Evolutionary conservation across 2,113 vertebrate species (phyloP).

Genomic region (Perca schrenkii): DNA sequence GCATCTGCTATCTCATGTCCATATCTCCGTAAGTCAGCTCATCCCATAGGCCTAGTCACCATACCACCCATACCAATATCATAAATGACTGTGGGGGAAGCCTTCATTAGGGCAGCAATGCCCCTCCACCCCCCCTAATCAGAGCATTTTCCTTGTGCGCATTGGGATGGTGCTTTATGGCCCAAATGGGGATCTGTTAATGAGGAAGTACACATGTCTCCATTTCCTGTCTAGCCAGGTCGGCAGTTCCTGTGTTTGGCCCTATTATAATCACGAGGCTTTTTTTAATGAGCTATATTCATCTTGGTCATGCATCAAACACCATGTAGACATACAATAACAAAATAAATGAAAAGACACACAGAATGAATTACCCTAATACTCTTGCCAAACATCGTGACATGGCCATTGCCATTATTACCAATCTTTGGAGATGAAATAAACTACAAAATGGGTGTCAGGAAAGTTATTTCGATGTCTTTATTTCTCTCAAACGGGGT

Average conservation of each 20-base stretch:
- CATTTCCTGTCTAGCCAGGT: slow-evolving; percentile 85
- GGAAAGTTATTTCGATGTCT: slow-evolving; percentile 28
- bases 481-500: not conserved
- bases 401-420: slow-evolving; percentile 17
- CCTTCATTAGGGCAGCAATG: slow-evolving; percentile 83
- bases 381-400: slow-evolving; percentile 2
- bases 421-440: slow-evolving; percentile 21
- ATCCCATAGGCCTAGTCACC: slow-evolving; percentile 83
- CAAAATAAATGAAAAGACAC: slow-evolving; percentile 38
- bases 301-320: slow-evolving; percentile 72
- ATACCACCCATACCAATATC: slow-evolving; percentile 86
- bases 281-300: slow-evolving; percentile 82
- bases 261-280: slow-evolving; percentile 76
- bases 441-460: slow-evolving; percentile 30
- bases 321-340: slow-evolving; percentile 50
- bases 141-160: slow-evolving; percentile 77
- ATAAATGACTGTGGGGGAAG: slow-evolving; percentile 84
- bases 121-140: slow-evolving; percentile 79
- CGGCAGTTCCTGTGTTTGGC: slow-evolving; percentile 81
- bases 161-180: slow-evolving; percentile 82
- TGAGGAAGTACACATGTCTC: slow-evolving; percentile 83
- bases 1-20: slow-evolving; percentile 60
- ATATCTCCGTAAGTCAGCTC: slow-evolving; percentile 70
- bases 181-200: slow-evolving; percentile 83
- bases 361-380: slow-evolving; percentile 37